A percentile compares a stretch with the other conserved stretches of the same genome.
phyloP scores from a whole-genome alignment of 2,888 invertebrate genomes.

The Agonopterix heracliana region DNA sequence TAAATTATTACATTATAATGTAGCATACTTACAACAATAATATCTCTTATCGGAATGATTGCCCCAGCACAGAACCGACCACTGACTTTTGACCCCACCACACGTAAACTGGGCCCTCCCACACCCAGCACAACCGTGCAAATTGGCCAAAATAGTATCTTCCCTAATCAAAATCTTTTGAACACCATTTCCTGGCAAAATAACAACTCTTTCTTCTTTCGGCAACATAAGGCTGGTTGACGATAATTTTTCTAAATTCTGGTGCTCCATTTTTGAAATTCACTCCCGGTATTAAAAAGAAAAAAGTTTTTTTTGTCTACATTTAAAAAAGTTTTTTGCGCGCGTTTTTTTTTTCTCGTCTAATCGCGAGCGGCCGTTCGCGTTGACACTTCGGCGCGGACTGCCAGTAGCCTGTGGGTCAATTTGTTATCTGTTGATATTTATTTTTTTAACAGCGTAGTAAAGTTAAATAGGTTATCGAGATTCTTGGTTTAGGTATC shows the following conservation, averaged over 20 bases:
- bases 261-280: conserved; percentile 31
- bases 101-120: conserved; percentile 54
- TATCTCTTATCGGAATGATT: conserved; percentile 53
- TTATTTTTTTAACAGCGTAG: background rate
- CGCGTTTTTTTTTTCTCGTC: background rate
- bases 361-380: background rate
- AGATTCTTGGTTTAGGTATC: background rate
- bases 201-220: conserved; percentile 38
- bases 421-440: background rate
- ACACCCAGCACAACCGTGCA: conserved; percentile 57
- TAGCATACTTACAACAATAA: conserved; percentile 52
- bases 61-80: conserved; percentile 66
- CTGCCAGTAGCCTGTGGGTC: background rate
- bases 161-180: conserved; percentile 56
- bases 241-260: conserved; percentile 28
- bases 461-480: conserved; percentile 1
- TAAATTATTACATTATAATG: too few species aligned
- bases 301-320: background rate
- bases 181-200: conserved; percentile 31
- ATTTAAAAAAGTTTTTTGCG: background rate
- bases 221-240: conserved; percentile 34
- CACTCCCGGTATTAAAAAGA: too few species aligned
- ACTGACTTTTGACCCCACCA: conserved; percentile 47
- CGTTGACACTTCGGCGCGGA: background rate
- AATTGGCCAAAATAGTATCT: conserved; percentile 52